Conservation (phyloP, 2,113 vertebrate species). For the Podiceps cristatus region DNA sequence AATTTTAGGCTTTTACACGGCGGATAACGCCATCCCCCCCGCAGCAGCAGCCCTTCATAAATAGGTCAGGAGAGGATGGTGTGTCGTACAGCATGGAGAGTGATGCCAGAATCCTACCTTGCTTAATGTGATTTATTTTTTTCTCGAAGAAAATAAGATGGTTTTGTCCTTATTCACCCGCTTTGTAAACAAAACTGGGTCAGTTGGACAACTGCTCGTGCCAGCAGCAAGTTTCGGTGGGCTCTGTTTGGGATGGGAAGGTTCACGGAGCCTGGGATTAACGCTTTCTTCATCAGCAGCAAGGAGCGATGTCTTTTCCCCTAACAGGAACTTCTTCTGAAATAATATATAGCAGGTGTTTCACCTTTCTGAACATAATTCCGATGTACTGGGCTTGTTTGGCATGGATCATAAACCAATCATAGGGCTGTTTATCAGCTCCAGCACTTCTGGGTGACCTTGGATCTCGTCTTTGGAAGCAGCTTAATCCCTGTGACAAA, state of each 20-base stretch:
- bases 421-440: accelerated
- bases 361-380: background rate
- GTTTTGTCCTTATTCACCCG: background rate
- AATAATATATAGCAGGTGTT: background rate
- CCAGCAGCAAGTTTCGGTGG: background rate
- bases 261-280: background rate
- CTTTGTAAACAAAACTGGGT: background rate
- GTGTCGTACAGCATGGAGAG: background rate
- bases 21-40: background rate
- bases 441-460: background rate
- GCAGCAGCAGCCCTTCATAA: background rate
- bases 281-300: background rate
- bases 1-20: background rate
- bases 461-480: background rate
- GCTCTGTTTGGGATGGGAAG: background rate
- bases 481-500: background rate
- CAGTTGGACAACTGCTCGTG: background rate
- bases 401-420: accelerated
- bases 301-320: background rate
- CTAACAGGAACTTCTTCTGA: background rate
- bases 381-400: background rate
- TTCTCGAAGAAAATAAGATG: background rate
- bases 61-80: background rate
- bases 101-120: background rate
- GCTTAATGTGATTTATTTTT: background rate